Evolutionary conservation across 2,888 invertebrate genomes (phyloP), one percentile per base, ranked within the genome.

Genomic region (Punctoribates punctum): DNA sequence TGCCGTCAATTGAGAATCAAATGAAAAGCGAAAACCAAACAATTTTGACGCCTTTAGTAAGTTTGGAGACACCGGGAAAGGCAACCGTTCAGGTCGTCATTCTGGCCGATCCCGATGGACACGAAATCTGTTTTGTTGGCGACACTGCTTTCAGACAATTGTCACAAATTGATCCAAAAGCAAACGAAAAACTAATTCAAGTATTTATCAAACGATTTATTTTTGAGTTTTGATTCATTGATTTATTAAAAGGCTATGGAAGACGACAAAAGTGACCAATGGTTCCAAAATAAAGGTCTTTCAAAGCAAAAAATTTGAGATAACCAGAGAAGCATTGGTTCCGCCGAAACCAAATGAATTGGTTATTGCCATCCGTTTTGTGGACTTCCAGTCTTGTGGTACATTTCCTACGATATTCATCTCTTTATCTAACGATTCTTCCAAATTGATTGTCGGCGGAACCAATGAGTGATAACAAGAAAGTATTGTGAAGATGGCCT

Each of bases 331-430:
- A 29, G 96, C 95, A 88, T 99, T 99, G 3, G 97, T 98, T 62
- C 98, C 98, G 75, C 99, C 98, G 87, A 99, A 99, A 6, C 98
- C 99, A 87, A 99, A 98, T 0, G 98, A 96, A 86, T 99, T 99
- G 84, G 94, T 96, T 73, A 99, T 84, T 20, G 94, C 96, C 81
- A 95, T 86, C 82, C 84, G 79, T 74, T 80, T 51, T 23, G 73
- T 34, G 17, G 73, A 29, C 27, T 73, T 54, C 93, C 93, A 93
- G 78, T 79, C 74, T 29, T 86, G 86, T 77, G 86, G 83, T 54
- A 82, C 81, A 79, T 88, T 87, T 6, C 88, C 86, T 4, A 93
- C 90, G 84, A 92, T 90, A 83, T 91, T 90, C 75, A 95, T 84
- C 77, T 85, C 83, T 82, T 89, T 89, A 75, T 88, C 88, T 80